Evolutionary conservation across 2,113 vertebrate genomes (phyloP).

Genomic region (Nothocercus nigrocapillus): DNA sequence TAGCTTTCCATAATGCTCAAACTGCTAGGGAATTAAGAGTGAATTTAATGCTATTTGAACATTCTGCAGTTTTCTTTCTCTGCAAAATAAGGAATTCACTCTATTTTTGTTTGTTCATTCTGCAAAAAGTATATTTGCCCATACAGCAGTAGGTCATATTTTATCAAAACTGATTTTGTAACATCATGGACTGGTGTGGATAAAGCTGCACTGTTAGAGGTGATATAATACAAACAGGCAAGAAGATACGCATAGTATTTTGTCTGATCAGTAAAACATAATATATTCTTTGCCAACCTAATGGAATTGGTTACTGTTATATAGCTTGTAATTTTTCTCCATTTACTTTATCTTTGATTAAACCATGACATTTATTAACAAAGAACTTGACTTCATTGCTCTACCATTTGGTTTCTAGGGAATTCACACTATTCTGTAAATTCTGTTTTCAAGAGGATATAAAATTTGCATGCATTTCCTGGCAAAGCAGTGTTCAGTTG

Average conservation of each 20-base stretch:
- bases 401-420: background rate
- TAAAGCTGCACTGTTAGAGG: background rate
- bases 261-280: background rate
- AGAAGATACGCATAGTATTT: background rate
- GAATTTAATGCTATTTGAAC: background rate
- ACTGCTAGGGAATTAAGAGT: background rate
- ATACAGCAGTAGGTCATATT: background rate
- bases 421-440: constrained; percentile 10
- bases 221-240: background rate
- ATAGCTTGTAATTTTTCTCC: background rate
- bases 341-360: background rate
- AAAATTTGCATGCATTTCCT: background rate
- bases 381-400: background rate
- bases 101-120: background rate
- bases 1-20: background rate
- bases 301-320: background rate
- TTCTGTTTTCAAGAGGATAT: background rate
- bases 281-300: background rate
- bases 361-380: background rate
- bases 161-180: background rate
- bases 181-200: background rate
- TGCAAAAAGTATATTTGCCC: background rate
- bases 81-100: background rate
- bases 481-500: background rate
- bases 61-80: background rate